phyloP scores from a whole-genome alignment of 2,113 vertebrate genomes.

The Thunnus maccoyii region DNA sequence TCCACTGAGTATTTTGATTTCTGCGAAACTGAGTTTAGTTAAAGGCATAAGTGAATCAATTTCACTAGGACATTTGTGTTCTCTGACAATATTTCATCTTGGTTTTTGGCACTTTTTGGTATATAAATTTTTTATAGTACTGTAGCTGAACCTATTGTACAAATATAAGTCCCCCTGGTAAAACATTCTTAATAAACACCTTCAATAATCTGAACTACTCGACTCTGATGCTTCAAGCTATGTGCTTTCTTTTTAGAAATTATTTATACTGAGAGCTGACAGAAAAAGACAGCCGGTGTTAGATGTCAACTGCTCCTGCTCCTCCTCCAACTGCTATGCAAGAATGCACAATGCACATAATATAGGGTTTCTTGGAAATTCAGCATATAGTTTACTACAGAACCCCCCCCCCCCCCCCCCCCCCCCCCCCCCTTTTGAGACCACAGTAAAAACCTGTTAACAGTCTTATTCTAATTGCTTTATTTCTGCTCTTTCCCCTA shows the following conservation, averaged over 20 bases:
- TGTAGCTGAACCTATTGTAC: conserved; percentile 1
- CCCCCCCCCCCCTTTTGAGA: no score
- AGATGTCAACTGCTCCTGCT: background rate
- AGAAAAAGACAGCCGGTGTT: conserved; percentile 11
- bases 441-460: no score
- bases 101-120: conserved; percentile 16
- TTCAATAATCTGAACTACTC: background rate
- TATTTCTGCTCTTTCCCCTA: conserved; percentile 32
- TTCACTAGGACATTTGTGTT: conserved; percentile 11
- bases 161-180: background rate
- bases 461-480: background rate
- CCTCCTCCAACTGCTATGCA: background rate
- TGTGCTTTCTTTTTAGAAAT: conserved; percentile 29
- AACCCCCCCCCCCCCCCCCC: fast-evolving
- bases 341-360: background rate
- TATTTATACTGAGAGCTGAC: background rate
- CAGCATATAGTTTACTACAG: no score
- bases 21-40: conserved; percentile 35
- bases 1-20: conserved; percentile 39
- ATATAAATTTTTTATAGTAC: background rate
- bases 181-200: no score
- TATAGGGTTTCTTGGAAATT: background rate
- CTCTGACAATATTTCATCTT: conserved; percentile 25
- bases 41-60: conserved; percentile 8
- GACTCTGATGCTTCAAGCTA: background rate